These are phyloP conservation scores for Chamaetylas fuelleborni DNA, from an alignment of 2,113 vertebrate genomes.

Conservation along the genomic window DNA sequence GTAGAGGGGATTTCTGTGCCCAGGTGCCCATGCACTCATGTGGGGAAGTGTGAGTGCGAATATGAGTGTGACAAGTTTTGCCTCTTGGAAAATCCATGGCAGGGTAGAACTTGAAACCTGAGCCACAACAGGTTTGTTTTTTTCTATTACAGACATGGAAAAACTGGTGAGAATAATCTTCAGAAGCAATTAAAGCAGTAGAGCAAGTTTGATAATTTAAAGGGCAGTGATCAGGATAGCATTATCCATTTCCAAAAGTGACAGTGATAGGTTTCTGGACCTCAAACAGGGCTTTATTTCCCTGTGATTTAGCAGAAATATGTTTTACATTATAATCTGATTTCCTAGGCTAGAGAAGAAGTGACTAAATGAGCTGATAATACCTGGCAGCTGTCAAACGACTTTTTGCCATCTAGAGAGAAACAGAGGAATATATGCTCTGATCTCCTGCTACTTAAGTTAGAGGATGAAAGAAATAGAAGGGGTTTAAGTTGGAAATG, in stretches of 20 bases:
- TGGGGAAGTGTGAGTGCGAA: accelerated
- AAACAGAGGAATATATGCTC: slow-evolving; percentile 40
- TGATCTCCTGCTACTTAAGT: slow-evolving; percentile 37
- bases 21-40: background rate
- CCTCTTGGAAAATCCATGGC: background rate
- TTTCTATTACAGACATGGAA: background rate
- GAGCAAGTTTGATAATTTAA: background rate
- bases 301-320: background rate
- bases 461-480: slow-evolving; percentile 51
- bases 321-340: background rate
- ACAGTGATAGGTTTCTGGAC: background rate
- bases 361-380: slow-evolving; percentile 38
- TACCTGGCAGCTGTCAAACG: slow-evolving; percentile 42
- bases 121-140: background rate
- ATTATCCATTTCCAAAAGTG: background rate
- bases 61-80: accelerated
- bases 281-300: background rate
- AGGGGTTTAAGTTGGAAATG: slow-evolving; percentile 48
- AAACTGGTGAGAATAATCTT: background rate
- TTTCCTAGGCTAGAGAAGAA: slow-evolving; percentile 7
- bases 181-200: background rate
- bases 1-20: background rate
- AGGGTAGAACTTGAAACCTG: background rate
- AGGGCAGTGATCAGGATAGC: background rate
- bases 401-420: slow-evolving; percentile 22